Evolutionary conservation across 2,888 invertebrate genomes (phyloP), one percentile per base, ranked within the genome.

Genomic region (Athripsodes cinereus): DNA sequence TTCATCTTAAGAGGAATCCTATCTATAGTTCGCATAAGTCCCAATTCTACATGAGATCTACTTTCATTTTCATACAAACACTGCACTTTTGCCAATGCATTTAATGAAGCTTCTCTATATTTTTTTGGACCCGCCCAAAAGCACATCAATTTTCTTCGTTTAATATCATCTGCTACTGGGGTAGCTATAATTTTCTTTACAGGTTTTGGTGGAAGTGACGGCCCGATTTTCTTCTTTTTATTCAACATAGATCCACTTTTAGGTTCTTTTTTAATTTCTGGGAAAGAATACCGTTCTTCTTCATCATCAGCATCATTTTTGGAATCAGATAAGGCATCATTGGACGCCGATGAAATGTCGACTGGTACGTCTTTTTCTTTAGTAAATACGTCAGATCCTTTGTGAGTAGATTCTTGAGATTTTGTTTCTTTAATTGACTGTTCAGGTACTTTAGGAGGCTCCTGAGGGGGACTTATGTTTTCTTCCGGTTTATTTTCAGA

Each of bases 1-100:
- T 81, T 80, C 63, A 81, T 79, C 13, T 40, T 40, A 35, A 81
- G 79, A 53, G 78, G 69, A 66, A 77, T 79, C 60, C 76, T 69
- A 44, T 78, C 76, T 49, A 77, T 65, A 20, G 78, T 79, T 69
- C 73, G 77, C 74, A 78, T 76, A 46, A 79, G 68, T 0, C 83
- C 83, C 61, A 83, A 66, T 67, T 83, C 83, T 68, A 87, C 81
- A 60, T 86, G 87, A 1, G 86, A 85, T 52, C 88, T 79, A 53
- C 88, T 86, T 74, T 93, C 93, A 69, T 93, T 93, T 72, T 93
- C 93, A 68, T 93, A 93, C 21, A 94, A 78, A 68, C 92, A 92
- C 70, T 93, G 92, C 1, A 94, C 93, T 77, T 93, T 93, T 22
- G 92, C 92, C 65, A 90, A 72, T 1, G 94, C 94, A 70, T 94